phyloP scores from a whole-genome alignment of 2,113 vertebrate genomes.

The Thomomys bottae region DNA sequence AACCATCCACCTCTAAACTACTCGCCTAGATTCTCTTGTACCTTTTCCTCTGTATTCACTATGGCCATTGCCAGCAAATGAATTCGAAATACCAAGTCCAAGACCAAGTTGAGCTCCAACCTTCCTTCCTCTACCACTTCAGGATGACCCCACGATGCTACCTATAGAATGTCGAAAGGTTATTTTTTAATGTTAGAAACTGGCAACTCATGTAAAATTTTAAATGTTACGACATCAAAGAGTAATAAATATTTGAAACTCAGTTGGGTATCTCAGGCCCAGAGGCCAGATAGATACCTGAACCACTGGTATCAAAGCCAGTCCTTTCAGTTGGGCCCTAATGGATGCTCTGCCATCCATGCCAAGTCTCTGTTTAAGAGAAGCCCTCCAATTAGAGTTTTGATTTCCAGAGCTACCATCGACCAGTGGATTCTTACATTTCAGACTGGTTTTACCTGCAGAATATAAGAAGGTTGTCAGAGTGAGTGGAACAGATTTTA shows the following conservation, averaged over 20 bases:
- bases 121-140: not conserved
- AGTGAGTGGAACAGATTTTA: too few relatives aligned
- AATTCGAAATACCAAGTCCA: not conserved
- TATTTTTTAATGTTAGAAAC: conserved; percentile 14
- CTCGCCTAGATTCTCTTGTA: not conserved
- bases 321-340: not conserved
- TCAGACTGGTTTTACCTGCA: not conserved
- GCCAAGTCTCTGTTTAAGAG: not conserved
- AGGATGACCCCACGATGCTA: conserved; percentile 2
- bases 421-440: not conserved
- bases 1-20: not conserved
- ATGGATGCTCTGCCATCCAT: not conserved
- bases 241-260: not conserved
- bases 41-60: not conserved
- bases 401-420: not conserved
- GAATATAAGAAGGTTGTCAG: too few relatives aligned
- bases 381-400: not conserved
- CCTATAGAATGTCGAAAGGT: conserved; percentile 39
- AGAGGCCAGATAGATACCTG: not conserved
- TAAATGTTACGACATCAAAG: not conserved
- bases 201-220: not conserved
- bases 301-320: not conserved
- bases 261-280: not conserved
- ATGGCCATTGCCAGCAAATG: not conserved
- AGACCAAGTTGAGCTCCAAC: not conserved